These are phyloP conservation scores for Colinus virginianus DNA, from an alignment of 2,113 vertebrate genomes.

Conservation along the genomic window DNA sequence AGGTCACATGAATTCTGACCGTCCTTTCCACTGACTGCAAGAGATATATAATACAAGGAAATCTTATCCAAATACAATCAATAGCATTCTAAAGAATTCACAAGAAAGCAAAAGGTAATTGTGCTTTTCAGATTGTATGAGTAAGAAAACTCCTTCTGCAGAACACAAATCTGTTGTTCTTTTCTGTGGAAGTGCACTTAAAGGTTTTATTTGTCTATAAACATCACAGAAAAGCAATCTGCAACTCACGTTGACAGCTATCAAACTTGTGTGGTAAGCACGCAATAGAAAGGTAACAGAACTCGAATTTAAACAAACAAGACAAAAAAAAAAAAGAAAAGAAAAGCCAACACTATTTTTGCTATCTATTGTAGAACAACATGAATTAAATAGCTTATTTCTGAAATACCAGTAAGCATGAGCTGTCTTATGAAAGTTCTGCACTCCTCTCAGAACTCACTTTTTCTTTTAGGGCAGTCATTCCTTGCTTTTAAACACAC, in stretches of 20 bases:
- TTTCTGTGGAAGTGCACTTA: background rate
- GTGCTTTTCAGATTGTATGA: background rate
- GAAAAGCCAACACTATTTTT: background rate
- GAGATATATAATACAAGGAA: background rate
- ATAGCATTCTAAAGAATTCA: background rate
- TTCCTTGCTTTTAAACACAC: background rate
- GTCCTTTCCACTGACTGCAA: background rate
- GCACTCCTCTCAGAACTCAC: background rate
- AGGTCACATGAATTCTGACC: background rate
- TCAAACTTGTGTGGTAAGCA: background rate
- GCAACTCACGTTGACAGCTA: background rate
- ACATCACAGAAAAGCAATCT: background rate
- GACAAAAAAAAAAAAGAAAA: background rate
- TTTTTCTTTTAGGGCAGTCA: background rate
- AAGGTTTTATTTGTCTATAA: background rate
- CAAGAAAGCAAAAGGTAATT: background rate
- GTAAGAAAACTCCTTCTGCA: background rate
- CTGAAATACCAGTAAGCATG: background rate
- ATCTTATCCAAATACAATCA: constrained; percentile 10
- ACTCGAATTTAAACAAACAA: background rate
- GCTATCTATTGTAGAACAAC: background rate
- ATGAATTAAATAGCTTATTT: background rate
- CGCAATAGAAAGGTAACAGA: background rate
- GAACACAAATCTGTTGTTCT: background rate
- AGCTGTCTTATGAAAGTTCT: background rate